phyloP scores from a whole-genome alignment of 2,888 invertebrate genomes.

The Caenorhabditis drosophilae region DNA sequence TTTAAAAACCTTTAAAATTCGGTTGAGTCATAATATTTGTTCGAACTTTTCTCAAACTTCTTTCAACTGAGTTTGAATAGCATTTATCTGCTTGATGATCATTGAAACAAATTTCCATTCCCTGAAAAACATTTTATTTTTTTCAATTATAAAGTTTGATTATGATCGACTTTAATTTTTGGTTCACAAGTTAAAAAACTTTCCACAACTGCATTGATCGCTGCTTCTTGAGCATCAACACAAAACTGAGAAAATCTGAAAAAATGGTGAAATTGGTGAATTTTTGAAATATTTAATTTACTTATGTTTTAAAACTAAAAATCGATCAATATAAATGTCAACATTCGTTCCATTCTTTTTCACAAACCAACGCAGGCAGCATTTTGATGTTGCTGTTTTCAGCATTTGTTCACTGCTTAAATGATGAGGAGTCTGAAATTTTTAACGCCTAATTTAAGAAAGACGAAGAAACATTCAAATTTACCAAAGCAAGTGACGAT shows the following conservation, averaged over 20 bases:
- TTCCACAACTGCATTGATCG: conserved; percentile 31
- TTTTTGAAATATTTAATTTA: conserved; percentile 2
- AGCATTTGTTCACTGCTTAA: conserved; percentile 34
- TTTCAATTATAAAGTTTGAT: too few species aligned
- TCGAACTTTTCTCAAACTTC: conserved; percentile 14
- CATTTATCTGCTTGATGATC: conserved; percentile 14
- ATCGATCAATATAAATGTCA: conserved; percentile 28
- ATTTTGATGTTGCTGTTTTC: conserved; percentile 17
- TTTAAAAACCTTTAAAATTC: conserved; percentile 15
- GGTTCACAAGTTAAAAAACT: conserved; percentile 19
- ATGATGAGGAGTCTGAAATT: conserved; percentile 26
- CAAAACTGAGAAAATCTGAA: conserved; percentile 33
- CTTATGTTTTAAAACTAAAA: conserved; percentile 30
- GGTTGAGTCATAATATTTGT: conserved; percentile 3
- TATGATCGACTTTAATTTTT: conserved; percentile 8
- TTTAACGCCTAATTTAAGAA: not conserved
- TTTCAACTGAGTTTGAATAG: conserved; percentile 17
- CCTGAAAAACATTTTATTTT: conserved; percentile 3
- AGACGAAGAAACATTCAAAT: not conserved
- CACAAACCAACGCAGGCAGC: conserved; percentile 16
- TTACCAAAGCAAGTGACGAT: conserved; percentile 11
- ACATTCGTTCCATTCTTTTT: conserved; percentile 20
- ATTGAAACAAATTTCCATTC: conserved; percentile 23
- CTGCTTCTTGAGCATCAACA: conserved; percentile 20
- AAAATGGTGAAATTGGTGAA: not conserved